Evolutionary conservation across 1,140 invertebrate genomes (phyloP), one percentile per base, ranked within the genome.

Genomic region (Wasmannia auropunctata): DNA sequence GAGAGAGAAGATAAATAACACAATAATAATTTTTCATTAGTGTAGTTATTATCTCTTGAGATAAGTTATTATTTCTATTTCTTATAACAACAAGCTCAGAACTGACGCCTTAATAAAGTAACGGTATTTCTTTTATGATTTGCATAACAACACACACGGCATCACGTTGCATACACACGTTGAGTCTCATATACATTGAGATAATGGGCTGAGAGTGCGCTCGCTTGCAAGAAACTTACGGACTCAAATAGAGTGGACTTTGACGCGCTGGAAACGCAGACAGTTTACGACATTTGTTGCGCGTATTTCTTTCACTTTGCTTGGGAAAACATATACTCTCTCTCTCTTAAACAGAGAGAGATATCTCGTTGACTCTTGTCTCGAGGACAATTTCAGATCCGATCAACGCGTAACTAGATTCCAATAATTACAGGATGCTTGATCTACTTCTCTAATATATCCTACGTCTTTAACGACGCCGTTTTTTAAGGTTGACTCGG

Each of bases 351-450:
- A 77, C 11, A 49, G 43, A 11, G n/a, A 25, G 43, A 63, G 14
- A 49, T 37, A 63, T 70, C 25, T 31, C 31, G 72, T 79, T 65
- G 10, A 69, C 40, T 40, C 22, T 34, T 34, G 37, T 11, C 14
- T 74, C 31, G 49, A 63, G 80, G 40, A 81, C 69, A 87, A 75
- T 63, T 86, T 80, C 49, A 65, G 65, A 74, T 69, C 37, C 60
- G 49, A 88, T 69, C 62, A 1, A 28, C 16, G 31, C 19, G 37
- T 58, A 80, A 85, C 28, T 74, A 80, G 75, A 88, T 79, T 86
- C 25, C 51, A 16, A 31, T 86, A 86, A 90, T 91, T 86, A 65
- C 83, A 75, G 81, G 85, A 87, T 85, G 60, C 31, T 60, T 60
- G 67, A 90, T 81, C 40, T 65, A 88, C 67, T 81, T 84, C 58